Evolutionary conservation across 2,797 vertebrate species (phyloP).

Genomic region (Danio jaintianensis): DNA sequence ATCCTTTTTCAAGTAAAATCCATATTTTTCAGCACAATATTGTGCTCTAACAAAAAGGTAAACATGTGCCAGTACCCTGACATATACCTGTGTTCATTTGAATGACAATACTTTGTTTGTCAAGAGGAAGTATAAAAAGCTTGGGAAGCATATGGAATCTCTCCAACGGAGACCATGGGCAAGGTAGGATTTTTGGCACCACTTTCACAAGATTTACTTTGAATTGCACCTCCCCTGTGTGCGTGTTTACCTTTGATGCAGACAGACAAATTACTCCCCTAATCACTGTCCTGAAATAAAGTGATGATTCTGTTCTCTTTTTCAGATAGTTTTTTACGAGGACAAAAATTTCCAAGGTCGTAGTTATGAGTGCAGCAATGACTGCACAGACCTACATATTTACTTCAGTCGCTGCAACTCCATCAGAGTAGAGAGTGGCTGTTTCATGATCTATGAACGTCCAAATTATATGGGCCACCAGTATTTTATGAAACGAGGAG

Average conservation of each 20-base stretch:
- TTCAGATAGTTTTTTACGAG: constrained; percentile 84
- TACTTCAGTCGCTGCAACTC: constrained; percentile 84
- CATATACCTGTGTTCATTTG: constrained; percentile 77
- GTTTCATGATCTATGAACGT: constrained; percentile 84
- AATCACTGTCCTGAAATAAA: background rate
- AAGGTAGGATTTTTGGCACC: constrained; percentile 77
- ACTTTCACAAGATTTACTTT: constrained; percentile 29
- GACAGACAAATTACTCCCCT: constrained; percentile 4
- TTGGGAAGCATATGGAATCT: constrained; percentile 81
- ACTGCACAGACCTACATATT: constrained; percentile 83
- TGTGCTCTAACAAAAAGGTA: constrained; percentile 78
- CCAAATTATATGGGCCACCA: constrained; percentile 84
- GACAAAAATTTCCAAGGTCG: constrained; percentile 85
- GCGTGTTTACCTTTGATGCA: background rate
- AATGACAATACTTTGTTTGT: constrained; percentile 86
- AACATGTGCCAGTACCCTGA: constrained; percentile 79
- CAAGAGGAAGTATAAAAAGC: constrained; percentile 81
- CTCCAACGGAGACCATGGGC: constrained; percentile 84
- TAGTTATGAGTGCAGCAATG: constrained; percentile 82
- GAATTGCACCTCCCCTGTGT: constrained; percentile 12
- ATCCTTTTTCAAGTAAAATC: constrained; percentile 78
- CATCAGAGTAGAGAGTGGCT: constrained; percentile 83
- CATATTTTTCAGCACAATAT: constrained; percentile 81
- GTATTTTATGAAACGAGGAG: constrained; percentile 83
- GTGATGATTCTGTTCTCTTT: constrained; percentile 20